Base-by-base conservation (phyloP, 2,113 vertebrate genomes). In the Gasterosteus aculeatus region DNA sequence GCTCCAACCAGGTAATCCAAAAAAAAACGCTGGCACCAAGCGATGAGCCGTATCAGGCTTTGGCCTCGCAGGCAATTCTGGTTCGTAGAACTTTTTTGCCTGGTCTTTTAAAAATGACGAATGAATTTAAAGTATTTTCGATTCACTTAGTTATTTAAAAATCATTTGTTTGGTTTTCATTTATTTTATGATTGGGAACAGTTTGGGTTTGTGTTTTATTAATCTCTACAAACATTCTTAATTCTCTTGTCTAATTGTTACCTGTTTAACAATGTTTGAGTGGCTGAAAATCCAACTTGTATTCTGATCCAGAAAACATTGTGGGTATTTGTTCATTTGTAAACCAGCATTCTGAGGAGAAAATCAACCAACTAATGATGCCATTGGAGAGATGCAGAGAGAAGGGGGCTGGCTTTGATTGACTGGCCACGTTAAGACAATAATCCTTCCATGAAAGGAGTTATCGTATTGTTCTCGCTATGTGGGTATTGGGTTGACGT, bases 271-370 rank as follows among this genome's bases (percentile, higher is more conserved):
- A 39, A 29, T 35, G 26, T 47, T 76, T 61, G 75, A 65, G 54
- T 3, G 22, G 14, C 60, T 47, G 12, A 69, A 80, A 81, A 77
- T 68, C 67, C 71, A 75, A 31, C 38, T 65, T 62, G 35, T 65
- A 3, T 74, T 69, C 42, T 69, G 64, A 71, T 35, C 47, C 46
- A 42, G 74, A 76, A 87, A 82, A 87, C 80, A 82, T 67, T 75
- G 9, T 51, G 51, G 33, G 22, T 49, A 58, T 19, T 26, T 0
- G 2, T 68, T 83, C 51, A 68, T 79, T 63, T 58, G 61, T 56
- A 81, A 80, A 77, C 47, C 75, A 33, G 33, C 67, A 68, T 71
- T 84, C 69, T 74, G 46, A 57, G 29, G 4, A 42, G n/a, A 54
- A 70, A 73, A 63, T 59, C 66, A 51, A 41, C 42, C n/a, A 39